Conservation (phyloP, 2,797 vertebrate species). For the Gymnodraco acuticeps region DNA sequence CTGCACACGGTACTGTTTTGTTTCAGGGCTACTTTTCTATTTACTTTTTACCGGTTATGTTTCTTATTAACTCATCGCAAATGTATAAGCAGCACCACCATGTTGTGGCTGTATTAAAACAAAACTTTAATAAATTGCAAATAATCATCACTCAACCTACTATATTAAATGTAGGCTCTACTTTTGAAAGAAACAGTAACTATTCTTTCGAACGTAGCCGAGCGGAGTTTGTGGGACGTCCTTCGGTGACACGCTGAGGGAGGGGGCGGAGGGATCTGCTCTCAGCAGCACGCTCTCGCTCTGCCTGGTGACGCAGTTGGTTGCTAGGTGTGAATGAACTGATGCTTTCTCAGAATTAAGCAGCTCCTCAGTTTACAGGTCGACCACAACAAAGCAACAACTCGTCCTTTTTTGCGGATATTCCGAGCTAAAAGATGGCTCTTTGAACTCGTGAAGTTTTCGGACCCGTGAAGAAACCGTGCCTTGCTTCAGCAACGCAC, state of each 20-base stretch:
- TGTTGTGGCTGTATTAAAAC: not conserved
- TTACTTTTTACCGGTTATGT: not conserved
- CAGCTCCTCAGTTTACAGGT: slow-evolving; percentile 83
- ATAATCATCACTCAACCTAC: too few species aligned
- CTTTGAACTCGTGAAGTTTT: slow-evolving; percentile 74
- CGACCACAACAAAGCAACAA: slow-evolving; percentile 86
- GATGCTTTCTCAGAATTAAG: slow-evolving; percentile 82
- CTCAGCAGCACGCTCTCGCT: slow-evolving; percentile 43
- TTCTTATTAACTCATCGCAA: not conserved
- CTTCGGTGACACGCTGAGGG: slow-evolving; percentile 36
- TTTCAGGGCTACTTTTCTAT: not conserved
- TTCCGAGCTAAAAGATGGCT: slow-evolving; percentile 83
- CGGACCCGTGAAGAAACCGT: slow-evolving; percentile 77
- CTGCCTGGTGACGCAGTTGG: slow-evolving; percentile 83
- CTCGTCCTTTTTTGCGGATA: slow-evolving; percentile 69
- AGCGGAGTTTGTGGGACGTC: slow-evolving; percentile 49
- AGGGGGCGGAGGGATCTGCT: slow-evolving; percentile 61
- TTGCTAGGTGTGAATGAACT: slow-evolving; percentile 89
- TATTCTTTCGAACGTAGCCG: not conserved
- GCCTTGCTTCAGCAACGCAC: slow-evolving; percentile 90
- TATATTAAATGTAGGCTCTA: not conserved
- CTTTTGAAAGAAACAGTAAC: slow-evolving; percentile 4
- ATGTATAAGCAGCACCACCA: not conserved
- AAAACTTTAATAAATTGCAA: not conserved
- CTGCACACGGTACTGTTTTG: not conserved